Evolutionary conservation across 2,797 vertebrate species (phyloP).

Genomic region (Spinus pinus): DNA sequence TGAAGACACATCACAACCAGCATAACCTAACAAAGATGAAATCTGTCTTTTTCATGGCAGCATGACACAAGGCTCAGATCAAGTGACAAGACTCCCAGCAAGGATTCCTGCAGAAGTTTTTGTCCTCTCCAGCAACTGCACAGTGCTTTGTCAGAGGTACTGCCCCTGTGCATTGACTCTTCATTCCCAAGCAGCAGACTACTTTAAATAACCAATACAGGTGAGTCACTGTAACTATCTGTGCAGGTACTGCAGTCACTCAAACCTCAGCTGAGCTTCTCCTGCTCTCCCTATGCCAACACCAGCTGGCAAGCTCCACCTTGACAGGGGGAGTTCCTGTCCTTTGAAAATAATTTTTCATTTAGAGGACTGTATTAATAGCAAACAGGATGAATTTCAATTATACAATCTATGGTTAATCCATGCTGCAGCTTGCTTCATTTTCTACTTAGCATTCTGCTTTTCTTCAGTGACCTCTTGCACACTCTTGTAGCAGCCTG

Average conservation of each 20-base stretch:
- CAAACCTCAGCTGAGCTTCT: neutral
- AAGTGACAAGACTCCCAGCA: neutral
- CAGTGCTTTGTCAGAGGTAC: neutral
- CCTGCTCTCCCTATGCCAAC: neutral
- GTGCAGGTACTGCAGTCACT: neutral
- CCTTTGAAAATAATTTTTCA: neutral
- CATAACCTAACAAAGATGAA: neutral
- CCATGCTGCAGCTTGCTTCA: neutral
- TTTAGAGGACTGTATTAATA: neutral
- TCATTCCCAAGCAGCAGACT: neutral
- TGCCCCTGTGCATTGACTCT: neutral
- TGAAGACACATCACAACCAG: neutral
- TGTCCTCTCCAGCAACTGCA: neutral
- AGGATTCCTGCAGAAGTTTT: neutral
- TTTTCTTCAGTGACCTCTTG: neutral
- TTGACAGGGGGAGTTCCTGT: neutral
- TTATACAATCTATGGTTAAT: neutral
- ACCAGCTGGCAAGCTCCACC: neutral
- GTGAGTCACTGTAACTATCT: neutral
- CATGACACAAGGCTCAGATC: rapidly evolving
- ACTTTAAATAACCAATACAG: neutral
- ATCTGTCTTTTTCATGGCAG: neutral
- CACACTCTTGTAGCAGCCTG: neutral
- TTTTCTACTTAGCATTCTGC: neutral
- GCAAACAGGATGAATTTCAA: neutral